Evolutionary conservation across 2,113 vertebrate genomes (phyloP).

Genomic region (Corythaeola cristata): DNA sequence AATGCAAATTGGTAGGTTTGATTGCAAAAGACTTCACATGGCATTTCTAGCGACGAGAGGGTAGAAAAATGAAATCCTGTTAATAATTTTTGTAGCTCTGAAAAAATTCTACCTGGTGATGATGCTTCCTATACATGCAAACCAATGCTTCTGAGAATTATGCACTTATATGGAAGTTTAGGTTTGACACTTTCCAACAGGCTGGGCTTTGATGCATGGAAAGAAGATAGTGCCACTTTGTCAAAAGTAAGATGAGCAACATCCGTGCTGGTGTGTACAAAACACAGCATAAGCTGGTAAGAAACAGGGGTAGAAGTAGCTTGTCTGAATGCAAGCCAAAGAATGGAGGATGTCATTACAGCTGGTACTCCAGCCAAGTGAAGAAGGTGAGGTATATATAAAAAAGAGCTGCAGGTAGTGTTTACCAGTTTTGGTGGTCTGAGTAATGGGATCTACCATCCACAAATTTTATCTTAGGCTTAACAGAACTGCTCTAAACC

Average conservation of each 20-base stretch:
- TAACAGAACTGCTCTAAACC: background rate
- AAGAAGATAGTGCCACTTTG: background rate
- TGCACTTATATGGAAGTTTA: background rate
- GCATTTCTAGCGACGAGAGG: background rate
- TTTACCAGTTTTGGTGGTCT: slow-evolving; percentile 1
- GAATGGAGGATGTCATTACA: background rate
- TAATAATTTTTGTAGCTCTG: background rate
- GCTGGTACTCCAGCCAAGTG: background rate
- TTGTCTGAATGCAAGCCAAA: background rate
- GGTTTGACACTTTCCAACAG: background rate
- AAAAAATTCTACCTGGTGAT: background rate
- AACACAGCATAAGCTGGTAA: background rate
- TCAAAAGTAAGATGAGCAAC: background rate
- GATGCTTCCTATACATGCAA: background rate
- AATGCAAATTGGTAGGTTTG: background rate
- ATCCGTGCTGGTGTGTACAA: background rate
- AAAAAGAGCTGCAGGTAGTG: background rate
- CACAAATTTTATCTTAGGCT: background rate
- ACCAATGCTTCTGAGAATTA: background rate
- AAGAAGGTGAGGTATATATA: background rate
- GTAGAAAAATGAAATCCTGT: background rate
- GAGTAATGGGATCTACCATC: background rate
- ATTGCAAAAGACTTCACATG: background rate
- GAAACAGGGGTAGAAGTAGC: background rate
- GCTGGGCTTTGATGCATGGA: background rate